phyloP scores from a whole-genome alignment of 2,888 invertebrate species.

The Trilocha varians region DNA sequence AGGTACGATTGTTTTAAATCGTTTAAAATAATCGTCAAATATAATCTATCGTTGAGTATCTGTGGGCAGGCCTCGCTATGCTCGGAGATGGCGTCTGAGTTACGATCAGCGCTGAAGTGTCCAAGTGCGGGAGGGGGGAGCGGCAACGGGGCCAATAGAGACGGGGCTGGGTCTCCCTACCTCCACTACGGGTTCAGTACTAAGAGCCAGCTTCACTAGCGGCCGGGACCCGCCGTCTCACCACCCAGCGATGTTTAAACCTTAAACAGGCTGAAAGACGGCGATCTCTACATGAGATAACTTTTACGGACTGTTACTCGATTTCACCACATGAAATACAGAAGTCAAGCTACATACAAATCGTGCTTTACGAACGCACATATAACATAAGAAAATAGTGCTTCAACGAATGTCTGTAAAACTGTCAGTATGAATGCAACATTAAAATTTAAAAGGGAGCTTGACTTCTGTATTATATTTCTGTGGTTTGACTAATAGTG shows the following conservation, averaged over 20 bases:
- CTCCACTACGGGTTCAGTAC: slow-evolving; percentile 77
- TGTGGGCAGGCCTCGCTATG: slow-evolving; percentile 77
- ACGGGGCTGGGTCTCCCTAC: slow-evolving; percentile 75
- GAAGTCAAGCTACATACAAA: no score
- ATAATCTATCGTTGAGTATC: slow-evolving; percentile 4
- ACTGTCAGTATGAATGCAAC: no score
- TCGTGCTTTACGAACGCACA: no score
- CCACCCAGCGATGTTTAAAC: slow-evolving; percentile 59
- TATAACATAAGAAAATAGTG: no score
- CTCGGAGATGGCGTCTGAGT: slow-evolving; percentile 82
- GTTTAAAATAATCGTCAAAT: slow-evolving; percentile 13
- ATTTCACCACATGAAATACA: no score
- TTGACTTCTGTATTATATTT: no score
- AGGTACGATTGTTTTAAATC: slow-evolving; percentile 45
- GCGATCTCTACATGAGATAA: background rate
- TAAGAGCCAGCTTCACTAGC: slow-evolving; percentile 67
- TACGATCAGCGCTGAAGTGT: slow-evolving; percentile 79
- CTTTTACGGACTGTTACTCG: no score
- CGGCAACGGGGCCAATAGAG: slow-evolving; percentile 43
- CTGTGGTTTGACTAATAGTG: no score
- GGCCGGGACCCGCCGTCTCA: slow-evolving; percentile 55
- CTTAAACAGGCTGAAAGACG: background rate
- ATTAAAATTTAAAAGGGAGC: no score
- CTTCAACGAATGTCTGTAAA: no score
- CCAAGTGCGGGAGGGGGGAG: slow-evolving; percentile 60